Percentiles rank a stretch among this genome's conserved stretches.
Evolutionary conservation across 2,797 vertebrate species (phyloP).

Genomic region (Premnoplex brunnescens): DNA sequence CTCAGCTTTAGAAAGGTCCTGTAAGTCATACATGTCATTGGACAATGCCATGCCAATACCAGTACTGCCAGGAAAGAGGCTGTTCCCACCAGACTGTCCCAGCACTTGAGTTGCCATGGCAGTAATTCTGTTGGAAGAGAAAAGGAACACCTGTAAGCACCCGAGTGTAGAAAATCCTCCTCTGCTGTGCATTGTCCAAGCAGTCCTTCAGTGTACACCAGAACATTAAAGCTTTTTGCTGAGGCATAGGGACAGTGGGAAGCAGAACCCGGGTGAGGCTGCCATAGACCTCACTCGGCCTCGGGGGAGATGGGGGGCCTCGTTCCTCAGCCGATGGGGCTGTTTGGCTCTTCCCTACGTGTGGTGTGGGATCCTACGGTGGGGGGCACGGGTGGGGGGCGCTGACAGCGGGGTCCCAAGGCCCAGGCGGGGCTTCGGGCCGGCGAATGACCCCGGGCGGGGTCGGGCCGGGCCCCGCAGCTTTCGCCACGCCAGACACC

Average conservation of each 20-base stretch:
- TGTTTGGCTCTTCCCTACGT: not conserved
- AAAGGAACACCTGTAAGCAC: conserved; percentile 15
- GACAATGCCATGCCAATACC: conserved; percentile 77
- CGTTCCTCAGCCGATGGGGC: not conserved
- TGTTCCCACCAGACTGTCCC: conserved; percentile 81
- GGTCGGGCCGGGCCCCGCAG: not conserved
- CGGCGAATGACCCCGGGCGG: not conserved
- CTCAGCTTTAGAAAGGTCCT: conserved; percentile 84
- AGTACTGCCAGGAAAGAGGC: conserved; percentile 78
- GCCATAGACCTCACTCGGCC: not conserved
- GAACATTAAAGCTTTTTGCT: not conserved
- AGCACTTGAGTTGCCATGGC: conserved; percentile 89
- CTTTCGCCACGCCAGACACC: not conserved
- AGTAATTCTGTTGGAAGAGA: conserved; percentile 50
- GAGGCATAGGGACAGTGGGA: not conserved
- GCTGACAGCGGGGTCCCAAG: not conserved
- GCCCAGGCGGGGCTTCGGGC: not conserved
- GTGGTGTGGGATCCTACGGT: not conserved
- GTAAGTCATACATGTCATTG: conserved; percentile 82
- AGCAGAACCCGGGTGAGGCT: not conserved
- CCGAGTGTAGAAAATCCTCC: not conserved
- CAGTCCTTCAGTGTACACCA: not conserved
- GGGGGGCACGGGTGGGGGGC: no score
- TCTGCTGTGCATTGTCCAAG: not conserved
- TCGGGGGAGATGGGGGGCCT: not conserved